These are phyloP conservation scores for Hiodon tergisus DNA, from an alignment of 2,113 vertebrate genomes.

Conservation along the genomic window DNA sequence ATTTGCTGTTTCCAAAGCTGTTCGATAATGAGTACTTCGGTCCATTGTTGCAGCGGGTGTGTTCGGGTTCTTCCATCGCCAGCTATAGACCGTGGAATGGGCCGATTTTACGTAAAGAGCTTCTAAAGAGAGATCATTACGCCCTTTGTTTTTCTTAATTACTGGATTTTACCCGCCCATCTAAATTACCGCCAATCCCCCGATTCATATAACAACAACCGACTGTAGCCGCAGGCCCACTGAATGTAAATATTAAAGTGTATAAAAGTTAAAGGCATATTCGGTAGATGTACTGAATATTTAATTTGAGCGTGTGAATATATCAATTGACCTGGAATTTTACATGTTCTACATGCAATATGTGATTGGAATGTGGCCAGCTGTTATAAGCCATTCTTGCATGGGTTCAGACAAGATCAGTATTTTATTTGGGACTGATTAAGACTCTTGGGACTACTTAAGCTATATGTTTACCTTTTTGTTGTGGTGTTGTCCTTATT, in stretches of 20 bases:
- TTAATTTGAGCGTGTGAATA: too few relatives aligned
- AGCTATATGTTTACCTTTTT: too few relatives aligned
- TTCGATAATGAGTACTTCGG: neutral
- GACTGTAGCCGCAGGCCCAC: neutral
- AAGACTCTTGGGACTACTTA: neutral
- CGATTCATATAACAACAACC: slow-evolving; percentile 1
- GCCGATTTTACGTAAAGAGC: slow-evolving; percentile 1
- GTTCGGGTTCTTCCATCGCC: neutral
- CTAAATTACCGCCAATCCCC: neutral
- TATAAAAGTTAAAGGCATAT: neutral
- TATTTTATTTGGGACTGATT: neutral
- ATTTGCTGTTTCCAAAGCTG: neutral
- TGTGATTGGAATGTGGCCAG: neutral
- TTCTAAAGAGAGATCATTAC: slow-evolving; percentile 8
- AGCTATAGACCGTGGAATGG: neutral
- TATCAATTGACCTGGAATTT: neutral
- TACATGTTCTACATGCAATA: neutral
- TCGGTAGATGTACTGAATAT: neutral
- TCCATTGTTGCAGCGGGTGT: too few relatives aligned
- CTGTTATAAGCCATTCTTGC: neutral
- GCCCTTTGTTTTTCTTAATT: slow-evolving; percentile 3
- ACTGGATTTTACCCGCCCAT: neutral
- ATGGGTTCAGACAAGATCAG: neutral
- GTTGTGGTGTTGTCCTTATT: too few relatives aligned
- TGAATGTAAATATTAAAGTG: neutral